These are phyloP conservation scores for Frankliniella intonsa DNA, from an alignment of 2,888 invertebrate species.

Conservation along the genomic window DNA sequence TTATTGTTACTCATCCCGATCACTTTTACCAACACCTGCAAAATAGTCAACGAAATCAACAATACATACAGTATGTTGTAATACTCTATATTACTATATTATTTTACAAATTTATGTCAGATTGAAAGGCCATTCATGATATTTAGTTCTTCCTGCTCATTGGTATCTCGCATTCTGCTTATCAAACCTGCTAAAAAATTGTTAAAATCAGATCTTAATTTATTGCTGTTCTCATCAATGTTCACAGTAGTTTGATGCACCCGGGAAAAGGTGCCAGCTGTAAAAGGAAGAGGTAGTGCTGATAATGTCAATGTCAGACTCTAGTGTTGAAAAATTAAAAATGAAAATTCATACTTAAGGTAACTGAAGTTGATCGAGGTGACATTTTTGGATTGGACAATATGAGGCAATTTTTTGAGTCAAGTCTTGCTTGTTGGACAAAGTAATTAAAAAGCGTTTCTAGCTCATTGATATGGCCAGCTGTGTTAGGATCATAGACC, in stretches of 20 bases:
- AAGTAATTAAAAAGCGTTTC: conserved; percentile 64
- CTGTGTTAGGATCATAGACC: conserved; percentile 58
- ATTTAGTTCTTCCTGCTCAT: conserved; percentile 36
- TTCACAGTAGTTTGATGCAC: conserved; percentile 57
- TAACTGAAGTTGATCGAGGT: conserved; percentile 48
- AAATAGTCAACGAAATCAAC: neutral
- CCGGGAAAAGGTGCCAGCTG: conserved; percentile 57
- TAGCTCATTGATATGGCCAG: conserved; percentile 53
- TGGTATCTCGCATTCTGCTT: conserved; percentile 35
- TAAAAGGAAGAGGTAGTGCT: conserved; percentile 39
- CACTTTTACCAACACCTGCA: neutral
- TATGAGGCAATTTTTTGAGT: conserved; percentile 61
- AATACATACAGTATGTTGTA: neutral
- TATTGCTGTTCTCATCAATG: conserved; percentile 55
- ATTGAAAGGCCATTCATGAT: conserved; percentile 32
- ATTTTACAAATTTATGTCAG: neutral
- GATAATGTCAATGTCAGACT: neutral
- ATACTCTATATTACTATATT: neutral
- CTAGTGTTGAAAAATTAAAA: neutral
- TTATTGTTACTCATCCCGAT: neutral
- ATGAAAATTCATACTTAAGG: conserved; percentile 50
- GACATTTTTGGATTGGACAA: conserved; percentile 48
- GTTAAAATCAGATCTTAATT: conserved; percentile 55
- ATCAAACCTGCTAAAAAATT: conserved; percentile 35
- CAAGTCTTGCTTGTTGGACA: conserved; percentile 60